phyloP scores from a whole-genome alignment of 2,113 vertebrate genomes.

The Hippocampus zosterae region DNA sequence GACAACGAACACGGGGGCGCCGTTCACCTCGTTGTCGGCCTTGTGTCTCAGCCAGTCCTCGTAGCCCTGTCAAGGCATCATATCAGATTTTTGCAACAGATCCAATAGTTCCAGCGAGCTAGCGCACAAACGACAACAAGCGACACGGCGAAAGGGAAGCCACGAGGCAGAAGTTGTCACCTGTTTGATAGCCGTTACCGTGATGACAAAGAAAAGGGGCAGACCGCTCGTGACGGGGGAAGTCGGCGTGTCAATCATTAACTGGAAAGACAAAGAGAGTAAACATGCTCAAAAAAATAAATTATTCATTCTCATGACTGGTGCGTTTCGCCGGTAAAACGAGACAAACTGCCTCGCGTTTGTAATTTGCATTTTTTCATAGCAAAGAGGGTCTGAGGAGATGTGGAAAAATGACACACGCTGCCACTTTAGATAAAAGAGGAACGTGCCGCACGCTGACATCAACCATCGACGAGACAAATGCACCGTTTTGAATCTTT shows the following conservation, averaged over 20 bases:
- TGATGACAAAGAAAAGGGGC: constrained; percentile 98
- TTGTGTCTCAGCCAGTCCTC: constrained; percentile 98
- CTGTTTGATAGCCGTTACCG: constrained; percentile 98
- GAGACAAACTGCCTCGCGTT: no score
- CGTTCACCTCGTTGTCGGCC: constrained; percentile 97
- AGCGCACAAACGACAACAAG: neutral
- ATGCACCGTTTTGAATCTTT: no score
- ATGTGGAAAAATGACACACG: no score
- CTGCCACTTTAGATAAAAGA: no score
- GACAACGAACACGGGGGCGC: constrained; percentile 94
- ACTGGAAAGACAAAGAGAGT: constrained; percentile 63
- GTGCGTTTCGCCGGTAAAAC: neutral
- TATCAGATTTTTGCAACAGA: neutral
- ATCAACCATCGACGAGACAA: no score
- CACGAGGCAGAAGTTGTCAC: constrained; percentile 63
- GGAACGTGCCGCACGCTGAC: no score
- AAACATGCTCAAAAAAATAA: neutral
- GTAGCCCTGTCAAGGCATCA: constrained; percentile 77
- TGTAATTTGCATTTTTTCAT: neutral
- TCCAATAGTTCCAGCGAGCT: neutral
- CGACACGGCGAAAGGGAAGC: constrained; percentile 21
- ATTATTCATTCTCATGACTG: neutral
- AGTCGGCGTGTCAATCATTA: constrained; percentile 99
- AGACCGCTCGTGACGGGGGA: constrained; percentile 97
- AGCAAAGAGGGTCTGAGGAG: neutral